Conservation (phyloP, 2,797 vertebrate genomes). For the Sciurus carolinensis region DNA sequence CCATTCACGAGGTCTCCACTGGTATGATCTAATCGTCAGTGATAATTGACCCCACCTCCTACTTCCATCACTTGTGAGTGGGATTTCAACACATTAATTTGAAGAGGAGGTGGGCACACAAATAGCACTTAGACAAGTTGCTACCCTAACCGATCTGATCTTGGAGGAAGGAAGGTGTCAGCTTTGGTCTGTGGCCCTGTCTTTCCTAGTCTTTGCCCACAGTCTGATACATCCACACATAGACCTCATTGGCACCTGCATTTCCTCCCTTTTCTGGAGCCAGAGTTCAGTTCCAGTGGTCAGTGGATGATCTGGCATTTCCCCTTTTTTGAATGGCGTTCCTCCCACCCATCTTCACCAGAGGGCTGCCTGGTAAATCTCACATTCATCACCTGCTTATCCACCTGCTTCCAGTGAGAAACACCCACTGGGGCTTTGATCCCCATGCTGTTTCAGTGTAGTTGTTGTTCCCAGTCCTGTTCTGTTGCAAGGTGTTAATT, state of each 20-base stretch:
- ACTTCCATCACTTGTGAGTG: background rate
- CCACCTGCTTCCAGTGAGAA: background rate
- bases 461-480: background rate
- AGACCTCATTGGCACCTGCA: background rate
- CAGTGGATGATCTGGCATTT: background rate
- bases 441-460: background rate
- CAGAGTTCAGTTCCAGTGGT: background rate
- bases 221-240: background rate
- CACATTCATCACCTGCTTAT: background rate
- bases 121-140: background rate
- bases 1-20: background rate
- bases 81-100: background rate
- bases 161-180: background rate
- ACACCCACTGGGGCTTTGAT: background rate
- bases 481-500: background rate
- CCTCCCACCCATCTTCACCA: background rate
- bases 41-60: background rate
- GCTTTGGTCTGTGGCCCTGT: background rate
- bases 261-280: background rate
- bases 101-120: no score
- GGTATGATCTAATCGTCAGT: background rate
- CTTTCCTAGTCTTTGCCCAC: background rate
- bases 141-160: background rate
- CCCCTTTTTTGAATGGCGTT: no score
- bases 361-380: background rate